Evolutionary conservation across 2,888 invertebrate species (phyloP), one percentile per base, ranked within the genome.

Genomic region (Mamestra brassicae): DNA sequence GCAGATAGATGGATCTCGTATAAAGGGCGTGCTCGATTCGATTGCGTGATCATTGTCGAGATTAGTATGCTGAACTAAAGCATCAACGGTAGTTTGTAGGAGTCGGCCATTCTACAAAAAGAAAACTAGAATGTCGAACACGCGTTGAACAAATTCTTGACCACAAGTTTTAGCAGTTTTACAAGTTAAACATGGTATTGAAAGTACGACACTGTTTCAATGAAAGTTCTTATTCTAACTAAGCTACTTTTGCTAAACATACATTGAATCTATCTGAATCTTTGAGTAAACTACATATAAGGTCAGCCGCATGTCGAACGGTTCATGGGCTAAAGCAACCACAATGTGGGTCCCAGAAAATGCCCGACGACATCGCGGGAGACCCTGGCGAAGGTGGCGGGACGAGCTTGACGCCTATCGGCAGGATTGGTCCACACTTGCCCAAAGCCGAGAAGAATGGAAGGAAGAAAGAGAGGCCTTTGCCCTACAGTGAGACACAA

Each of bases 21-120:
- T 81, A 72, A 74, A 85, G 71, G 82, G 77, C 85, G 68, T 52
- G 52, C 57, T 66, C 61, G 62, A 84, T 80, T 65, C 13, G 81
- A 71, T 71, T 81, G 81, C 65, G 34, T 66, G 76, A 67, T 69
- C 52, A 42, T 67, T 67, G 57, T 36, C 36, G 57, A 55, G 69
- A 50, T 76, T 52, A 55, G 57, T 72, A 58, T 42, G 57, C 6
- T 52, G 15, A 54, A 67, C 66, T 71, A 57, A 62, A 67, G 26
- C 57, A 47, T 81, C 13, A 73, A 80, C 26, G 61, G 34, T 57
- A 73, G 36, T 52, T 62, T 26, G 42, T 26, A n/a, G 54, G 3
- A 63, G 34, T 4, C 4, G 50, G 5, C 1, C 8, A 34, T 15
- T 38, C 36, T 61, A 26, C 7, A 17, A 42, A 68, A 36, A 26